Evolutionary conservation across 2,888 invertebrate genomes (phyloP), one percentile per base, ranked within the genome.

Genomic region (Lomographa bimaculata): DNA sequence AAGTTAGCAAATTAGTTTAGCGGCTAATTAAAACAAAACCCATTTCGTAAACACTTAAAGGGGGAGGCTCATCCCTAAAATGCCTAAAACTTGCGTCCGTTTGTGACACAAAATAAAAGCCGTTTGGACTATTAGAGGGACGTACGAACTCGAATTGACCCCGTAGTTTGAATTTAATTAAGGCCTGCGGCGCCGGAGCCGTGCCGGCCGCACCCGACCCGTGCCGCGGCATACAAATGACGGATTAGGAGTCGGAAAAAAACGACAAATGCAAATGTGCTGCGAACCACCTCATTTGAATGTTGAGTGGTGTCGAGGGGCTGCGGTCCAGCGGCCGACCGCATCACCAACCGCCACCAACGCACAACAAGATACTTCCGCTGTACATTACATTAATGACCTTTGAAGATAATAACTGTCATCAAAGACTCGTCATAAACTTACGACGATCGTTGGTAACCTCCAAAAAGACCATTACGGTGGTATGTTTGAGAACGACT

Each of bases 211-310:
- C 14, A 9, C n/a, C 4, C 14, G 14, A 14, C 3, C 14, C 14
- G 54, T 62, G 64, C 7, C 48, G 40, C 32, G 48, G 66, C 66
- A 64, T 67, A 58, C 58, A 56, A 57, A 63, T 58, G 48, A 57
- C 30, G 47, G 50, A 63, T 63, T 63, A 60, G 50, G 35, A 18
- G 40, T 34, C 27, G 29, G 19, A 59, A 61, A 63, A 57, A 64
- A 50, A 30, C 47, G 37, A 50, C 54, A 44, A 57, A 62, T 60
- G 47, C 50, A 48, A 57, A 57, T 50, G 43, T 43, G 38, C 32
- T 30, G 42, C 27, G 43, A 46, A 42, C 30, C 35, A 41, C 24
- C 42, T 48, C 56, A 28, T 49, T 37, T 46, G 27, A 50, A 44
- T 42, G 46, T 39, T 27, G 21, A 35, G 37, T 12, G 28, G 27